These are phyloP conservation scores for Hyles vespertilio DNA, from an alignment of 1,140 invertebrate genomes.

Conservation along the genomic window DNA sequence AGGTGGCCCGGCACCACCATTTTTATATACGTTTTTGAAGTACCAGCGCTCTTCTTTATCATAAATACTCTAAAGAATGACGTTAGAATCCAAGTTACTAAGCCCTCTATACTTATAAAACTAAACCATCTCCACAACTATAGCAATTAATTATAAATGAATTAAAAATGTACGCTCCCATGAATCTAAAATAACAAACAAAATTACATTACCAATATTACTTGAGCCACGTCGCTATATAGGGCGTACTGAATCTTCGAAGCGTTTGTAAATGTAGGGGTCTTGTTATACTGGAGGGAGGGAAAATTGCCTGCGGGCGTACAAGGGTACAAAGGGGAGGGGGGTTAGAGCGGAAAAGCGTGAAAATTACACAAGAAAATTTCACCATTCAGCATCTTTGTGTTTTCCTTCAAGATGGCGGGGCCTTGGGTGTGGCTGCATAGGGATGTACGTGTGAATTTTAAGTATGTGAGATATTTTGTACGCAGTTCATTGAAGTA, in stretches of 20 bases:
- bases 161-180: constrained; percentile 42
- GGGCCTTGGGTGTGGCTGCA: constrained; percentile 12
- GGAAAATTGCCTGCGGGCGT: constrained; percentile 38
- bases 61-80: too few species aligned
- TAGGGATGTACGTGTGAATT: constrained; percentile 28
- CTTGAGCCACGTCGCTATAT: constrained; percentile 11
- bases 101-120: too few species aligned
- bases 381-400: constrained; percentile 74
- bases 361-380: constrained; percentile 75
- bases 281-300: constrained; percentile 35
- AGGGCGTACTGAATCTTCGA: neutral
- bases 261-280: constrained; percentile 9
- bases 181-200: constrained; percentile 31
- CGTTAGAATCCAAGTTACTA: too few species aligned
- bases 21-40: too few species aligned
- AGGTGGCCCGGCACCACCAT: too few species aligned
- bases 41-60: too few species aligned
- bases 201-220: constrained; percentile 20
- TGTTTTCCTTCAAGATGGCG: constrained; percentile 73
- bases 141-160: constrained; percentile 36
- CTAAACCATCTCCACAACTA: too few species aligned
- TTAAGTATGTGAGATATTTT: neutral
- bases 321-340: neutral
- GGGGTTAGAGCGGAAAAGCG: constrained; percentile 46
- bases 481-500: too few species aligned